Evolutionary conservation across 1,140 invertebrate species (phyloP), one percentile per base, ranked within the genome.

Genomic region (Drosophila quadrilineata): DNA sequence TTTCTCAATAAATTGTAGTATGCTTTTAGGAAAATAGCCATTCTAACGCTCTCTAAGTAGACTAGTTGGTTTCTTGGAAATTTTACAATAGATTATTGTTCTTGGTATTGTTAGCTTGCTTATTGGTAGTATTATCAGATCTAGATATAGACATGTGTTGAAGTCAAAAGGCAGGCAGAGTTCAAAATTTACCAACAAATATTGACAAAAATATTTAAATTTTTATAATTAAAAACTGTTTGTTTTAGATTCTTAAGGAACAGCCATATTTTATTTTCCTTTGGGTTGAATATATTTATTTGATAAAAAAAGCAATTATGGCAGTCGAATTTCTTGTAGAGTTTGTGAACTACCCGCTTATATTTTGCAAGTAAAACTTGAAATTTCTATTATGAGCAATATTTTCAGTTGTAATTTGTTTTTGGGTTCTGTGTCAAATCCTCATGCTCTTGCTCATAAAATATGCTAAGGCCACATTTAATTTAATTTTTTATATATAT

Each of bases 21-120:
- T 60, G 77, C 59, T 56, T 63, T 46, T 84, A 84, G 79, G 79
- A 84, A 84, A 84, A 84, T 84, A 84, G 79, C 79, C 79, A 58
- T 84, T 82, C 70, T 82, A 82, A 77, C 60, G 67, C 40, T 64
- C n/a, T n/a, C 73, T 82, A 82, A 84, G 69, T 77, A 85, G 79
- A 85, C 79, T 85, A 84, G 79, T 50, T 67, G 35, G 69, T 64
- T 43, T 43, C 40, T n/a, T n/a, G n/a, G 66, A 77, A 79, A 77
- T 71, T 79, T 85, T 85, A 84, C 79, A 84, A 85, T 84, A 84
- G 79, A 84, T 84, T 84, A 84, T 84, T 84, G 79, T 84, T 84
- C 79, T 84, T 75, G 54, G 77, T 84, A 82, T 85, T 85, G 65
- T 85, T 69, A 48, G 71, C 65, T 62, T 64, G 46, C 50, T 58